Evolutionary conservation across 2,113 vertebrate species (phyloP), one percentile per base, ranked within the genome.

Genomic region (Lamprologus sp.): DNA sequence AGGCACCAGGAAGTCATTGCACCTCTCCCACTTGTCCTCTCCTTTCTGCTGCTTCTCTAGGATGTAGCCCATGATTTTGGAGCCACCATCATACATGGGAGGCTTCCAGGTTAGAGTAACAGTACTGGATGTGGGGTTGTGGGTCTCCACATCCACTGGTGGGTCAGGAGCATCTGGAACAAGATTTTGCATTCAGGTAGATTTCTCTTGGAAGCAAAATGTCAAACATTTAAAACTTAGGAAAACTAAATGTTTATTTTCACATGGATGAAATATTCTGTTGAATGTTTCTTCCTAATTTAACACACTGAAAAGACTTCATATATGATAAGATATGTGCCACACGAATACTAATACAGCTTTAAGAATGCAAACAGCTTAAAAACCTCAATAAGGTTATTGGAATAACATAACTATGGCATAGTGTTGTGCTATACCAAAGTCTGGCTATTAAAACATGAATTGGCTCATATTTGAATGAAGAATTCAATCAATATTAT

Each of bases 101-200:
- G 99, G 98, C 90, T 99, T 99, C 99, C 99, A 99, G 3, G 98
- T 99, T 87, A 99, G 97, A 1, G 97, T 99, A 92, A 98, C 92
- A 55, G 98, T 97, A 91, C 97, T 96, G 79, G 98, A 97, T 40
- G 98, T 98, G 21, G 98, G 97, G 94, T 98, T 98, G 92, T 98
- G 96, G 84, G 97, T 96, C 86, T 99, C 98, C 90, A 99, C 97
- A 85, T 99, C 98, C 42, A 98, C 84, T 14, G 99, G 99, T 5
- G 99, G 97, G 94, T 99, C 99, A 21, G 99, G 99, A 40, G 96
- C 94, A 84, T 99, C 99, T 99, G 94, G 23, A 15, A 58, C 3
- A 5, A 60, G 9, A 58, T 3, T 80, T 2, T 1, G 4, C 58
- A 45, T 77, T 79, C n/a, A 40, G 31, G 3, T 28, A 53, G 12